Evolutionary conservation across 2,797 vertebrate species (phyloP), one percentile per base, ranked within the genome.

Genomic region (Gymnoscopelus microlampas): DNA sequence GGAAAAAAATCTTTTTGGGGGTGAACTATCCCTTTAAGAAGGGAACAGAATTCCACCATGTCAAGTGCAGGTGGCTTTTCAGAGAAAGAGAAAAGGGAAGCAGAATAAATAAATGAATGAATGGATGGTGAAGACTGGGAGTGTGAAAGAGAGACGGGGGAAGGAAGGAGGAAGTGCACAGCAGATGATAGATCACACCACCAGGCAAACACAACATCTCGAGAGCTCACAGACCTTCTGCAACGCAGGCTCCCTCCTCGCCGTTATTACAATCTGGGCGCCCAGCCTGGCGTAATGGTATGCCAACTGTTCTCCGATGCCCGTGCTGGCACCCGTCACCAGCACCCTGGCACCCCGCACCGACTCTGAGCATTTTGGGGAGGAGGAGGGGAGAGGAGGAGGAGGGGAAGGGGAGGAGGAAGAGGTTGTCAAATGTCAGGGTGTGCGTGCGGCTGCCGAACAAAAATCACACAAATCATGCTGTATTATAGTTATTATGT

Each of bases 281-380:
- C 87, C 85, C 54, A 91, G 90, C 61, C 83, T 86, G 60, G 93
- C 80, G 14, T 89, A 92, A 77, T 92, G 92, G 68, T 92, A 93
- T 1, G 94, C 94, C 90, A 96, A 93, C 91, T 96, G 94, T 83
- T 94, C 93, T 53, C 93, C 89, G 8, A 95, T 93, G 48, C 94
- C 94, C 63, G 87, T 87, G 57, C 91, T 95, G 90, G 93, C 94
- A 74, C 92, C 92, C 2, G 85, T 93, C 82, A 94, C 74, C 29
- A 94, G 87, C 49, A 94, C 92, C 3, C 90, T 86, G 66, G 91
- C 89, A 62, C 91, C 93, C 54, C 74, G 66, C 72, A 92, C 87
- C 39, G 77, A 80, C 64, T 89, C 94, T 86, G 9, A 19, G 19
- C 26, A 29, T 29, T 19, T 19, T 19, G 32, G 32, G 32, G 32